phyloP scores from a whole-genome alignment of 2,888 invertebrate species.

The Thumatha senex region DNA sequence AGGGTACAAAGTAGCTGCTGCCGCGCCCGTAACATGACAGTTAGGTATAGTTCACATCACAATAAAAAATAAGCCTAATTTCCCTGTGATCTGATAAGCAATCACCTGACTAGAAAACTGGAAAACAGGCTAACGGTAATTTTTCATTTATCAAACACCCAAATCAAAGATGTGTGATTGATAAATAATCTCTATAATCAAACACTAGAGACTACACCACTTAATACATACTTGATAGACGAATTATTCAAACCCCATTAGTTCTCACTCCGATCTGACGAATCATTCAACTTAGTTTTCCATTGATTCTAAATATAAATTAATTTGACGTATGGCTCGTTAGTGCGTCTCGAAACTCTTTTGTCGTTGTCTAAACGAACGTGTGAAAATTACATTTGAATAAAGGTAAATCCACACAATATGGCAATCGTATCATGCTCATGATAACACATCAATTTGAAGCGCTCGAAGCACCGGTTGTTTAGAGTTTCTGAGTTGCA shows the following conservation, averaged over 20 bases:
- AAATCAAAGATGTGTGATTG: constrained; percentile 54
- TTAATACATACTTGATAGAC: constrained; percentile 41
- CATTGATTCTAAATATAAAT: constrained; percentile 65
- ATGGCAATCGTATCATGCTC: neutral
- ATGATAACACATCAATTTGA: too few relatives aligned
- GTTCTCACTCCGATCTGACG: constrained; percentile 57
- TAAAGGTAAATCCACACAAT: constrained; percentile 22
- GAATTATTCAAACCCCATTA: constrained; percentile 47
- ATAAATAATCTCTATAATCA: constrained; percentile 64
- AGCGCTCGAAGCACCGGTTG: too few relatives aligned
- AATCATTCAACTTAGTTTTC: constrained; percentile 76
- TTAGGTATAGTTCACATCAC: too few relatives aligned
- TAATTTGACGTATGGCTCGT: constrained; percentile 62
- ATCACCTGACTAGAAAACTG: constrained; percentile 16
- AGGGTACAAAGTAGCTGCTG: too few relatives aligned
- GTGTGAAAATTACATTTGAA: constrained; percentile 54
- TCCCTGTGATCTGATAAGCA: too few relatives aligned
- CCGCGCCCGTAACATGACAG: too few relatives aligned
- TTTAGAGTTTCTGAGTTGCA: too few relatives aligned
- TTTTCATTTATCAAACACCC: constrained; percentile 52
- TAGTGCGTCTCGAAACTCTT: constrained; percentile 50
- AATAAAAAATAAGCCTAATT: too few relatives aligned
- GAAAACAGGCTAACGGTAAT: constrained; percentile 45
- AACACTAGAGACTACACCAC: constrained; percentile 39
- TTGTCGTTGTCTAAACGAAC: constrained; percentile 60